phyloP scores from a whole-genome alignment of 2,113 vertebrate genomes.

The Australoheros scitulus region DNA sequence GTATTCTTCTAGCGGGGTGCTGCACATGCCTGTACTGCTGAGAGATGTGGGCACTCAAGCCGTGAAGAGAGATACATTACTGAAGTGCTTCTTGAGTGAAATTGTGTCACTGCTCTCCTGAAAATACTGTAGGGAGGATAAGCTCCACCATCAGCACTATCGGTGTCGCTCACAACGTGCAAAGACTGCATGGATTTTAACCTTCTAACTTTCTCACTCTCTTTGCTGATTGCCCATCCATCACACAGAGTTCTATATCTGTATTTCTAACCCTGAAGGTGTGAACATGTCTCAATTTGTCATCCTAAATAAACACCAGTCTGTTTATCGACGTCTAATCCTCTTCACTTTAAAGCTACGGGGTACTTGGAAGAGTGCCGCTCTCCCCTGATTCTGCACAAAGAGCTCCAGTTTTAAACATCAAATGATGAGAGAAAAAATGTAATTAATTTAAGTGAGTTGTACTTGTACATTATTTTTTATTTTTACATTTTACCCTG shows the following conservation, averaged over 20 bases:
- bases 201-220: conserved; percentile 14
- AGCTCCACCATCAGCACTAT: conserved; percentile 14
- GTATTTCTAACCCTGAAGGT: conserved; percentile 59
- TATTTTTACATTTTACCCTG: conserved; percentile 1
- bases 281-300: conserved; percentile 65
- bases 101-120: conserved; percentile 43
- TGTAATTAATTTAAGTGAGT: conserved; percentile 31
- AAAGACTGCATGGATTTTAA: conserved; percentile 31
- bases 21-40: conserved; percentile 13
- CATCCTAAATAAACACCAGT: conserved; percentile 67
- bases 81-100: conserved; percentile 30
- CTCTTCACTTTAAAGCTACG: conserved; percentile 22
- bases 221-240: conserved; percentile 47
- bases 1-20: conserved; percentile 12
- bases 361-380: conserved; percentile 31
- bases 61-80: conserved; percentile 46
- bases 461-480: neutral
- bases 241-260: conserved; percentile 64
- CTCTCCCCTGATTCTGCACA: conserved; percentile 10
- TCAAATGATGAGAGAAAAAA: conserved; percentile 12
- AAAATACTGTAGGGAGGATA: conserved; percentile 33
- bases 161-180: conserved; percentile 15
- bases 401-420: conserved; percentile 37
- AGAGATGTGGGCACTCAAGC: conserved; percentile 50
- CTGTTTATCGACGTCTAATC: conserved; percentile 64